Percentiles rank a stretch among this genome's conserved stretches.
These are phyloP conservation scores for Psittacula echo DNA, from an alignment of 2,797 vertebrate genomes.

Conservation along the genomic window DNA sequence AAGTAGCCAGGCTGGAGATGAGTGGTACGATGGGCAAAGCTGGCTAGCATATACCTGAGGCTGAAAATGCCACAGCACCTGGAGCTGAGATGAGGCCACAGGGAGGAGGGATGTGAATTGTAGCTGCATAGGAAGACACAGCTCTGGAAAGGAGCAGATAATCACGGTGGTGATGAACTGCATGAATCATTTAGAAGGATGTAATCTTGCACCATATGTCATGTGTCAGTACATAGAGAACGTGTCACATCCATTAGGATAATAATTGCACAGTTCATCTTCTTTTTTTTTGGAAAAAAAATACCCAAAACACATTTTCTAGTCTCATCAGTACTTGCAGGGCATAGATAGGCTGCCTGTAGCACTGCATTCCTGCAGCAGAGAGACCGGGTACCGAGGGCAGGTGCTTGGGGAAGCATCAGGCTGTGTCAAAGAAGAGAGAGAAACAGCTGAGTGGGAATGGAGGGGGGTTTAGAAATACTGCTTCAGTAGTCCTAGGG, in stretches of 20 bases:
- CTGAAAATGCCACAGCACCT: background rate
- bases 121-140: background rate
- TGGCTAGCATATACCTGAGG: background rate
- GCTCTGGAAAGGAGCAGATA: background rate
- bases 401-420: background rate
- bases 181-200: slow-evolving; percentile 52
- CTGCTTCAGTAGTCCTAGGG: background rate
- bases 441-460: background rate
- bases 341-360: background rate
- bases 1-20: background rate
- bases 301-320: background rate
- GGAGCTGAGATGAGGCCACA: background rate
- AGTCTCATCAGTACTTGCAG: background rate
- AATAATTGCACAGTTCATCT: slow-evolving; percentile 18
- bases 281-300: background rate
- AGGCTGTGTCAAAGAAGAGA: background rate
- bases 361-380: rapidly evolving
- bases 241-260: slow-evolving; percentile 18
- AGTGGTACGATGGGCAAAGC: background rate
- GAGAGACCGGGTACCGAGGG: background rate
- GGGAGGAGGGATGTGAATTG: background rate
- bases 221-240: slow-evolving; percentile 22
- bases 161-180: background rate
- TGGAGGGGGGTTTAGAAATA: background rate
- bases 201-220: slow-evolving; percentile 38